phyloP scores from a whole-genome alignment of 1,140 invertebrate species.

The Orius insidiosus region DNA sequence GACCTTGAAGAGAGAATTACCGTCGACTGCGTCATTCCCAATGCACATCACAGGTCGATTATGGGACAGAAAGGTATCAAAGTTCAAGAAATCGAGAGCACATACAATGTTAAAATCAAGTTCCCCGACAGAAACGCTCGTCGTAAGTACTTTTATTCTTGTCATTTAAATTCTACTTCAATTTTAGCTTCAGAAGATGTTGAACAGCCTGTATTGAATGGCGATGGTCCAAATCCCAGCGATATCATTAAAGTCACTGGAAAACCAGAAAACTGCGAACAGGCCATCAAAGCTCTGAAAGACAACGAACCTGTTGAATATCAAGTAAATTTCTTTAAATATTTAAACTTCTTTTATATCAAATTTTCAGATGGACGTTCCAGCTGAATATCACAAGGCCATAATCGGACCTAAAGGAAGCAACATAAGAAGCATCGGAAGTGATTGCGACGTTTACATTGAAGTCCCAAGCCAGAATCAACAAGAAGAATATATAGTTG shows the following conservation, averaged over 20 bases:
- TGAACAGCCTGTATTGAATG: constrained; percentile 24
- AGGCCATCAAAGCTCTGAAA: constrained; percentile 67
- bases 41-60: constrained; percentile 69
- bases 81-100: constrained; percentile 49
- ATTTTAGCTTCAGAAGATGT: constrained; percentile 18
- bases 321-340: constrained; percentile 30
- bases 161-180: not conserved
- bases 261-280: constrained; percentile 64
- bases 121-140: constrained; percentile 65
- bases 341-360: too few species aligned
- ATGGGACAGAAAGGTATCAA: constrained; percentile 72
- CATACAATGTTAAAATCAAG: constrained; percentile 81
- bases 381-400: constrained; percentile 78
- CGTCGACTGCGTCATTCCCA: constrained; percentile 70
- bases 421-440: constrained; percentile 77
- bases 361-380: constrained; percentile 49
- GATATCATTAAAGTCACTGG: constrained; percentile 76
- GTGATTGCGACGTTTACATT: constrained; percentile 75
- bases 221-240: constrained; percentile 23
- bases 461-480: constrained; percentile 62
- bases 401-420: constrained; percentile 87
- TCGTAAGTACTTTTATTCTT: constrained; percentile 19
- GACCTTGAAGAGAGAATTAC: constrained; percentile 61
- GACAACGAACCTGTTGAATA: constrained; percentile 69
- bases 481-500: constrained; percentile 52